A percentile compares a stretch with the other conserved stretches of the same genome.
Evolutionary conservation across 2,888 invertebrate species (phyloP).

Genomic region (Orchesella flavescens): DNA sequence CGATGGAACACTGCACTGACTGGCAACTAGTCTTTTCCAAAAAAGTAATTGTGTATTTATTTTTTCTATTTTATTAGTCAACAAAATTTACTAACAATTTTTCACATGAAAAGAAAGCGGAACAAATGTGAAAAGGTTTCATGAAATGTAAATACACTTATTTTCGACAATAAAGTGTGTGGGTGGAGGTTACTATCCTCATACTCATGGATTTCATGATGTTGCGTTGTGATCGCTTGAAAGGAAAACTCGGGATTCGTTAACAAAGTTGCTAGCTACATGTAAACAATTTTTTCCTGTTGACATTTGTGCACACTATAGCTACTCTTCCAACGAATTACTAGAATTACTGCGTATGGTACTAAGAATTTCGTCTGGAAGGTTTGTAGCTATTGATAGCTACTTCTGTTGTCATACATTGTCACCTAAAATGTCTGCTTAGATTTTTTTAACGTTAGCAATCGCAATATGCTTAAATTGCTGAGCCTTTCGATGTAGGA

Average conservation of each 20-base stretch:
- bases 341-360: not conserved
- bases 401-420: not conserved
- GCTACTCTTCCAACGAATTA: not conserved
- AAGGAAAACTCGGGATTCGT: not conserved
- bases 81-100: no score
- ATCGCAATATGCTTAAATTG: no score
- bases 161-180: not conserved
- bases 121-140: not conserved
- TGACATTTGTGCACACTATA: not conserved
- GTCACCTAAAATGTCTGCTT: not conserved
- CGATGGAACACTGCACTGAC: no score
- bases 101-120: no score
- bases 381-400: not conserved
- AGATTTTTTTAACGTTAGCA: no score
- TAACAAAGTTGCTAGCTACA: conserved; percentile 2
- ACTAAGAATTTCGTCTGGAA: not conserved
- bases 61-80: no score
- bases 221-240: not conserved
- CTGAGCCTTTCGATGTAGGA: no score
- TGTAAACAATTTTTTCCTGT: conserved; percentile 13
- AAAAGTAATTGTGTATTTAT: no score
- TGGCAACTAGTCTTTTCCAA: no score
- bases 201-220: not conserved
- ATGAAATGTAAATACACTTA: not conserved
- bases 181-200: not conserved